Evolutionary conservation across 2,888 invertebrate genomes (phyloP).

Genomic region (Resseliella maxima): DNA sequence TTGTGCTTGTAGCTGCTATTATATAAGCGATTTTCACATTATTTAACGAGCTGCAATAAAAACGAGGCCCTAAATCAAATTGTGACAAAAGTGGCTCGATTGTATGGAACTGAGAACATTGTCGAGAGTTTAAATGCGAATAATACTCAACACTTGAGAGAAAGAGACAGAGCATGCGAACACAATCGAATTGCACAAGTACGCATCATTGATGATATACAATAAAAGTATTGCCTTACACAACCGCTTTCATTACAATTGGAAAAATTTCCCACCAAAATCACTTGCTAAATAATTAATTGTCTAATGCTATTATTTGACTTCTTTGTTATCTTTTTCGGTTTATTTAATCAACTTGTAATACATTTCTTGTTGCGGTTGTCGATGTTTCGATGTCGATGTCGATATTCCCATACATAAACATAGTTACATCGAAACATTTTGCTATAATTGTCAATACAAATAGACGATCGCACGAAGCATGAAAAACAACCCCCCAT

Average conservation of each 20-base stretch:
- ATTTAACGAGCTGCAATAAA: conserved; percentile 17
- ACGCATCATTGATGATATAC: not conserved
- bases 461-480: not conserved
- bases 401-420: no score
- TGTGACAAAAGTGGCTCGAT: conserved; percentile 2
- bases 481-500: no score
- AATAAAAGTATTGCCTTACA: not conserved
- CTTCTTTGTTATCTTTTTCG: conserved; percentile 18
- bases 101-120: not conserved
- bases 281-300: conserved; percentile 27
- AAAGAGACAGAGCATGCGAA: not conserved
- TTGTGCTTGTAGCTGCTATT: not conserved
- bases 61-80: conserved; percentile 12
- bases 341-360: not conserved
- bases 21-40: not conserved
- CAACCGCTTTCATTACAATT: not conserved
- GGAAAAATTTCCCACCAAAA: conserved; percentile 27
- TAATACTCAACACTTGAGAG: no score
- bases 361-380: conserved; percentile 24
- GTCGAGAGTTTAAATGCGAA: no score
- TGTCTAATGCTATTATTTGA: conserved; percentile 12
- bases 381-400: not conserved
- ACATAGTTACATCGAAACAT: not conserved
- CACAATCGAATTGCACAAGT: not conserved
- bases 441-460: conserved; percentile 7